Conservation (phyloP, 2,888 invertebrate species). For the Tetanocera ferruginea region DNA sequence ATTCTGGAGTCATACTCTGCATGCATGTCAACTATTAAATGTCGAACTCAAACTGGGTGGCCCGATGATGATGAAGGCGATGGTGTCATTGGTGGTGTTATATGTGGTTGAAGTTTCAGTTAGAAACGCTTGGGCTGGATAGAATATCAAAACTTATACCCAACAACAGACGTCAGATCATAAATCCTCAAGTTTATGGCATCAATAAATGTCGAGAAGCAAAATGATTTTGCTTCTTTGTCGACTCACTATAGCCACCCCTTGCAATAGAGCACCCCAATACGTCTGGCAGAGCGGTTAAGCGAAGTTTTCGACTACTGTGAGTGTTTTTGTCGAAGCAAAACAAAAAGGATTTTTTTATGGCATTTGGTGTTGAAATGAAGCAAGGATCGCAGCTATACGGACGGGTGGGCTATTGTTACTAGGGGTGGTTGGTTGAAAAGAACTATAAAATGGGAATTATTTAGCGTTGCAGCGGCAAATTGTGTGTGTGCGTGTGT, state of each 20-base stretch:
- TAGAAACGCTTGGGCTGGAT: background rate
- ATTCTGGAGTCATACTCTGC: background rate
- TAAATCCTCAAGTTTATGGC: constrained; percentile 70
- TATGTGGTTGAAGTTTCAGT: constrained; percentile 13
- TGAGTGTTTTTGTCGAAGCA: constrained; percentile 32
- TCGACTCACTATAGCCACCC: constrained; percentile 36
- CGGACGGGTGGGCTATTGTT: constrained; percentile 26
- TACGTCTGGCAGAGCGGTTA: too few relatives aligned
- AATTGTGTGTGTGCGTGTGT: too few relatives aligned
- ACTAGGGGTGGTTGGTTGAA: constrained; percentile 23
- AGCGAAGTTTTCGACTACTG: background rate
- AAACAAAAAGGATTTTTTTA: constrained; percentile 50
- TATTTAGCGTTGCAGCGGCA: constrained; percentile 31
- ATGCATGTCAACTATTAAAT: constrained; percentile 12
- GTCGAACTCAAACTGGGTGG: constrained; percentile 30
- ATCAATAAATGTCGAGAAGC: constrained; percentile 69
- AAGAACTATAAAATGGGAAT: constrained; percentile 52
- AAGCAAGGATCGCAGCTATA: constrained; percentile 35
- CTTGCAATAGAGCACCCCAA: constrained; percentile 2
- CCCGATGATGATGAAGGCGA: background rate
- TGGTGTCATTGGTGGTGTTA: constrained; percentile 11
- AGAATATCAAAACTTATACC: constrained; percentile 31
- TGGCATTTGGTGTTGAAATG: constrained; percentile 49
- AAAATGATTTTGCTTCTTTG: constrained; percentile 62
- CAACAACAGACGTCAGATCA: constrained; percentile 48